Evolutionary conservation across 2,113 vertebrate species (phyloP).

Genomic region (Psilopsiagon aymara): DNA sequence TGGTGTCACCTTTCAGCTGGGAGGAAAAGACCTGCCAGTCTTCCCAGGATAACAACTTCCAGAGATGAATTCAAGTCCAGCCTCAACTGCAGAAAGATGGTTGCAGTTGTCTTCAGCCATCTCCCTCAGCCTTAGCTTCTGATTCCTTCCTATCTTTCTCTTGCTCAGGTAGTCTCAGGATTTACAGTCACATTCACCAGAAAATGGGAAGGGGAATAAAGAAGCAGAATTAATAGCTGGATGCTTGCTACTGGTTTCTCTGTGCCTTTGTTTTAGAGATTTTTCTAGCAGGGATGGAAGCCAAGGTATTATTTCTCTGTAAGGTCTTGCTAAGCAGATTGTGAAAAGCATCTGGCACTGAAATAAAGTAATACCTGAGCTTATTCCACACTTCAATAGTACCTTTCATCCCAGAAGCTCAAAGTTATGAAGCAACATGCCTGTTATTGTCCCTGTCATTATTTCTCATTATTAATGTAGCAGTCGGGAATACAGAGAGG

Average conservation of each 20-base stretch:
- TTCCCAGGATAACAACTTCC: not conserved
- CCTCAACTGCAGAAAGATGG: not conserved
- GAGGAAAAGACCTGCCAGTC: not conserved
- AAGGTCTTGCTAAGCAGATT: not conserved
- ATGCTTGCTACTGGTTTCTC: not conserved
- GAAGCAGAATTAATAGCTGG: not conserved
- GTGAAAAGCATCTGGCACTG: conserved; percentile 16
- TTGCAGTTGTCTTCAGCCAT: not conserved
- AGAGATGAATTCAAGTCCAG: not conserved
- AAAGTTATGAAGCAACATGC: not conserved
- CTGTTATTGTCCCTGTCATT: not conserved
- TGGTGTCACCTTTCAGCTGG: not conserved
- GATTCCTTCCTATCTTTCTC: not conserved
- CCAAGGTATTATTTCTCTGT: not conserved
- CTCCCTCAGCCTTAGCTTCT: not conserved
- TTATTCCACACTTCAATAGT: conserved; percentile 21
- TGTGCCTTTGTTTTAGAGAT: conserved; percentile 5
- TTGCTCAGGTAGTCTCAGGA: not conserved
- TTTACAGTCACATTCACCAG: not conserved
- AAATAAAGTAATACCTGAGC: not conserved
- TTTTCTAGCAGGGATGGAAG: not conserved
- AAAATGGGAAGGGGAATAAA: not conserved
- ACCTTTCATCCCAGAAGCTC: conserved; percentile 33
- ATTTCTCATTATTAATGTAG: conserved; percentile 5
- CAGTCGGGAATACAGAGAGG: not conserved